Conservation (phyloP, 2,888 invertebrate genomes). For the Baronia brevicornis region DNA sequence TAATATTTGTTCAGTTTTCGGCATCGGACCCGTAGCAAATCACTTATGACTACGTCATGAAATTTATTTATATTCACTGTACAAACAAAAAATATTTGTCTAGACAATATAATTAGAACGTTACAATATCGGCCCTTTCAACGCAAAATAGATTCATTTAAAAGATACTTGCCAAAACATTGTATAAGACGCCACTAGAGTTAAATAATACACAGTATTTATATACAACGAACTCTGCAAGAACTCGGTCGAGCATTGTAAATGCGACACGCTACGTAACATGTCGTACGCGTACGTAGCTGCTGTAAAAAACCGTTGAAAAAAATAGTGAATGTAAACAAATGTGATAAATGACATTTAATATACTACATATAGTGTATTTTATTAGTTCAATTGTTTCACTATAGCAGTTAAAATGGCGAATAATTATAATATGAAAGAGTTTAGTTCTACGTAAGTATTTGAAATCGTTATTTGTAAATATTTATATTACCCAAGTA, state of each 20-base stretch:
- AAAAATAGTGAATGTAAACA: constrained; percentile 24
- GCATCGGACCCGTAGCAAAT: no score
- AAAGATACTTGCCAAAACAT: constrained; percentile 23
- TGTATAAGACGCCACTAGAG: constrained; percentile 16
- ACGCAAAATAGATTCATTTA: constrained; percentile 7
- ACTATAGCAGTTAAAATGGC: constrained; percentile 42
- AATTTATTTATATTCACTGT: no score
- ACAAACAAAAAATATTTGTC: constrained; percentile 4
- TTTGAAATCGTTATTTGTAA: constrained; percentile 2
- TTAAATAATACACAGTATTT: constrained; percentile 30
- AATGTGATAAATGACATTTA: constrained; percentile 11
- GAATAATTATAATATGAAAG: constrained; percentile 64
- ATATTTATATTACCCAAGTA: background rate
- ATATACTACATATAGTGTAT: background rate
- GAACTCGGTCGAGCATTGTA: constrained; percentile 34
- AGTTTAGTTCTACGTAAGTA: constrained; percentile 69
- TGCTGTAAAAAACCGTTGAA: constrained; percentile 26
- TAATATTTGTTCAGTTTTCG: no score
- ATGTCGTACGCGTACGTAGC: constrained; percentile 37
- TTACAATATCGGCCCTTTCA: constrained; percentile 1
- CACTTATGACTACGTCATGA: no score
- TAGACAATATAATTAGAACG: constrained; percentile 4
- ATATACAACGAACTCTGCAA: constrained; percentile 33
- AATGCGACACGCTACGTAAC: constrained; percentile 33
- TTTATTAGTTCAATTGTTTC: constrained; percentile 13